These are phyloP conservation scores for Coelinius sp. DNA, from an alignment of 2,888 invertebrate species.

Conservation along the genomic window DNA sequence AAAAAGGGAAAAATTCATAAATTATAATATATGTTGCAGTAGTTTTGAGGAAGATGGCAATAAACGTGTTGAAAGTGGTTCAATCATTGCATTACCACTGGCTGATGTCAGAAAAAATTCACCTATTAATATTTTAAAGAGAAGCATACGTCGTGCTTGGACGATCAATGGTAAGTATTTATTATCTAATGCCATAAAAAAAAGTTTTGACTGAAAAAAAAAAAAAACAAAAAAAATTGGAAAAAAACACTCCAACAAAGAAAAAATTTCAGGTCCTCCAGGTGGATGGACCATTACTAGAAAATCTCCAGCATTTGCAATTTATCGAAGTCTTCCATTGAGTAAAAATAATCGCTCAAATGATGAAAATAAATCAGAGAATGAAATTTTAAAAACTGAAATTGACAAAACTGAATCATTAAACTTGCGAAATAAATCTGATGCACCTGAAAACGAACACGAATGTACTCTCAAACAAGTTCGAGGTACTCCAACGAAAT, in stretches of 20 bases:
- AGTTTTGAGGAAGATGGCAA: conserved; percentile 4
- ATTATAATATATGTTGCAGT: not conserved
- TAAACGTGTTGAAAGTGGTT: not conserved
- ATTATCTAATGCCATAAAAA: conserved; percentile 2
- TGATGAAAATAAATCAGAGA: not conserved
- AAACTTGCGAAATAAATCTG: not conserved
- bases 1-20: not conserved
- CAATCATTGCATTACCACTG: conserved; percentile 28
- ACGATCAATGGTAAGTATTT: conserved; percentile 77
- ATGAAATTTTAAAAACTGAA: conserved; percentile 27
- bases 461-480: conserved; percentile 35
- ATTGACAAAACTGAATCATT: conserved; percentile 44
- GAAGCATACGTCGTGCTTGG: conserved; percentile 80
- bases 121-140: conserved; percentile 77
- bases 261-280: conserved; percentile 70
- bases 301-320: conserved; percentile 73
- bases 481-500: conserved; percentile 55
- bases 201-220: conserved; percentile 54
- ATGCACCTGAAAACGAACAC: not conserved
- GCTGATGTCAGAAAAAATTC: conserved; percentile 72
- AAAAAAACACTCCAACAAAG: too few species aligned
- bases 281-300: conserved; percentile 73
- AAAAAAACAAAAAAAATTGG: too few species aligned
- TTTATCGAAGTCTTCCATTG: conserved; percentile 75
- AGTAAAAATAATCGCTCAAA: conserved; percentile 51